These are phyloP conservation scores for Eleginops maclovinus DNA, from an alignment of 2,113 vertebrate genomes.

Conservation along the genomic window DNA sequence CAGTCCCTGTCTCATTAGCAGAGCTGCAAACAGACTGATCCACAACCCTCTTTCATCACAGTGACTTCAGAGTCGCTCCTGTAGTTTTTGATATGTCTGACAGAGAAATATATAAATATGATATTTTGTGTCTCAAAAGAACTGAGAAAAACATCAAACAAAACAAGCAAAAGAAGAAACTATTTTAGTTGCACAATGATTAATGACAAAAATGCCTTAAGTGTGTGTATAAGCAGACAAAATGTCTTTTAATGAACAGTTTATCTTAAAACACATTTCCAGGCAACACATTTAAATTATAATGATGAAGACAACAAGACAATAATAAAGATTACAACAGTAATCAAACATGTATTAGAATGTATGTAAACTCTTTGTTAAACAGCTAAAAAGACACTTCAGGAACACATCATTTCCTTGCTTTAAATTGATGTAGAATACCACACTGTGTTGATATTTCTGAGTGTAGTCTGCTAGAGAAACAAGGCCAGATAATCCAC, in stretches of 20 bases:
- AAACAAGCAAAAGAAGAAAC: neutral
- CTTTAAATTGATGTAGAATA: neutral
- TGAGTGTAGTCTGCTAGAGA: neutral
- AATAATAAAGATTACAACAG: neutral
- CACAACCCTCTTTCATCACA: conserved; percentile 27
- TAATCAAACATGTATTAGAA: neutral
- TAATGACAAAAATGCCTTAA: neutral
- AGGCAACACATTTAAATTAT: too few species aligned
- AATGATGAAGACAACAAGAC: neutral
- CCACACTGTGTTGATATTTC: neutral
- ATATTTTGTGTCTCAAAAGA: neutral
- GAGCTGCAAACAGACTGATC: neutral
- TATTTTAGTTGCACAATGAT: neutral
- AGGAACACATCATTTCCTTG: neutral
- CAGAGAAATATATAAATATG: conserved; percentile 7
- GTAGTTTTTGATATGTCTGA: conserved; percentile 24
- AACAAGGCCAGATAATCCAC: conserved; percentile 33
- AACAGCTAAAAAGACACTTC: neutral
- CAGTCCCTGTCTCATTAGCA: conserved; percentile 36
- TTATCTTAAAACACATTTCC: too few species aligned
- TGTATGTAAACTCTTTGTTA: neutral
- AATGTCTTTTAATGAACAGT: neutral
- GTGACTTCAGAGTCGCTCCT: neutral
- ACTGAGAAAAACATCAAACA: neutral
- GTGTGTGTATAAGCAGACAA: neutral